Percentiles rank a stretch among this genome's conserved stretches.
Evolutionary conservation across 1,140 invertebrate genomes (phyloP).

Genomic region (Calephelis virginiensis): DNA sequence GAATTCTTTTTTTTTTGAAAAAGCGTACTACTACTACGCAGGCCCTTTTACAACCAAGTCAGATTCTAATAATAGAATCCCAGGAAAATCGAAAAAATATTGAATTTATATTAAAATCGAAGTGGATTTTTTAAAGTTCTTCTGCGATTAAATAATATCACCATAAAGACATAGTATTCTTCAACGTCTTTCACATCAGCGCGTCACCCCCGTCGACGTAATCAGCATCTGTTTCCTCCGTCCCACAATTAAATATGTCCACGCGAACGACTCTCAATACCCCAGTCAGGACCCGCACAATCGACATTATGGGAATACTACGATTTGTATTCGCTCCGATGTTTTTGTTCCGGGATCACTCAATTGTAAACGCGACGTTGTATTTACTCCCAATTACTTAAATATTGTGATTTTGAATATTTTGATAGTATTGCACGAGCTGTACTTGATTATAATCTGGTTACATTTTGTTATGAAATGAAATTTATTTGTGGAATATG

Average conservation of each 20-base stretch:
- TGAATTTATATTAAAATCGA: too few relatives aligned
- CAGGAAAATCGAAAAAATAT: too few relatives aligned
- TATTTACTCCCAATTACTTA: slow-evolving; percentile 24
- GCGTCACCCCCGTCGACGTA: not conserved
- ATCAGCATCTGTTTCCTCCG: slow-evolving; percentile 30
- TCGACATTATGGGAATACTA: slow-evolving; percentile 36
- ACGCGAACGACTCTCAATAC: slow-evolving; percentile 44
- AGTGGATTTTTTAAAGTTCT: too few relatives aligned
- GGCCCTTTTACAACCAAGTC: too few relatives aligned
- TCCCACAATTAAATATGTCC: slow-evolving; percentile 60
- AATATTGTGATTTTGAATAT: slow-evolving; percentile 17
- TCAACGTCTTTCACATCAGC: slow-evolving; percentile 1
- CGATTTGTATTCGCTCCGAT: slow-evolving; percentile 42
- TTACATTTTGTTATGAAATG: not conserved
- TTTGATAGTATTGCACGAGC: slow-evolving; percentile 1
- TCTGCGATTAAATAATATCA: too few relatives aligned
- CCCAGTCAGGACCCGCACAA: slow-evolving; percentile 28
- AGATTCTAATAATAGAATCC: too few relatives aligned
- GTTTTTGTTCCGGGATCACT: slow-evolving; percentile 39
- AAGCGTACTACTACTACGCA: too few relatives aligned
- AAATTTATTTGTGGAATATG: not conserved
- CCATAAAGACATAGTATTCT: not conserved
- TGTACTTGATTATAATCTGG: too few relatives aligned
- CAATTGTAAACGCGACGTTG: slow-evolving; percentile 36
- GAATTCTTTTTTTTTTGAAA: too few relatives aligned